Evolutionary conservation across 2,113 vertebrate genomes (phyloP).

Genomic region (Oncorhynchus nerka): DNA sequence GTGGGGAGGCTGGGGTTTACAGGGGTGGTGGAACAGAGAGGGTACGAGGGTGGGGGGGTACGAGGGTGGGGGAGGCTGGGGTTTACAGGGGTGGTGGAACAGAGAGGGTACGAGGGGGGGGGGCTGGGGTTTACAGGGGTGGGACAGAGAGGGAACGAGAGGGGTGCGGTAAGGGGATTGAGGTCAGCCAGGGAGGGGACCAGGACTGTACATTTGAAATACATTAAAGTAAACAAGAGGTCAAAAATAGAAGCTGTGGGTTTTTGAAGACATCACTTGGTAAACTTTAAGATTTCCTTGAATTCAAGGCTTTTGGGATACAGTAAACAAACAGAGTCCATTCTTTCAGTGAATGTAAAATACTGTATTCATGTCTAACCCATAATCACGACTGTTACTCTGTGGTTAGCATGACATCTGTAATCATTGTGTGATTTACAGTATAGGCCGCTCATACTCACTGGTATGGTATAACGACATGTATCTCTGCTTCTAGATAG

Average conservation of each 20-base stretch:
- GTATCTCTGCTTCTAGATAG: too few species aligned
- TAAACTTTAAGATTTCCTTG: slow-evolving; percentile 52
- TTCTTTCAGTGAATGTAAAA: background rate
- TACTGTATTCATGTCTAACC: background rate
- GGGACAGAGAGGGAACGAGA: slow-evolving; percentile 25
- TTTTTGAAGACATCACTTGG: slow-evolving; percentile 50
- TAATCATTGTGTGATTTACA: too few species aligned
- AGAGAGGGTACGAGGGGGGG: slow-evolving; percentile 4
- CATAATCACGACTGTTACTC: background rate
- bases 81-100: slow-evolving; percentile 52
- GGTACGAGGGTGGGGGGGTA: background rate
- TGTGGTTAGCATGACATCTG: background rate
- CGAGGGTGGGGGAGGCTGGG: slow-evolving; percentile 6
- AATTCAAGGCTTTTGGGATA: slow-evolving; percentile 9
- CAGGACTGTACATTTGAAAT: slow-evolving; percentile 62
- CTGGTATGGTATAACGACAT: too few species aligned
- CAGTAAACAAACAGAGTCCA: background rate
- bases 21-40: slow-evolving; percentile 50
- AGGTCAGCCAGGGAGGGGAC: slow-evolving; percentile 62
- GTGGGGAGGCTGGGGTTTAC: slow-evolving; percentile 17
- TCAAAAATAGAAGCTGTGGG: slow-evolving; percentile 71
- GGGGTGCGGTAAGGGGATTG: slow-evolving; percentile 57
- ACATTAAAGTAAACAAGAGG: slow-evolving; percentile 70
- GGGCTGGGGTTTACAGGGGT: slow-evolving; percentile 5
- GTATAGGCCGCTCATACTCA: too few species aligned